Evolutionary conservation across 2,113 vertebrate genomes (phyloP).

Genomic region (Odontophorus gujanensis): DNA sequence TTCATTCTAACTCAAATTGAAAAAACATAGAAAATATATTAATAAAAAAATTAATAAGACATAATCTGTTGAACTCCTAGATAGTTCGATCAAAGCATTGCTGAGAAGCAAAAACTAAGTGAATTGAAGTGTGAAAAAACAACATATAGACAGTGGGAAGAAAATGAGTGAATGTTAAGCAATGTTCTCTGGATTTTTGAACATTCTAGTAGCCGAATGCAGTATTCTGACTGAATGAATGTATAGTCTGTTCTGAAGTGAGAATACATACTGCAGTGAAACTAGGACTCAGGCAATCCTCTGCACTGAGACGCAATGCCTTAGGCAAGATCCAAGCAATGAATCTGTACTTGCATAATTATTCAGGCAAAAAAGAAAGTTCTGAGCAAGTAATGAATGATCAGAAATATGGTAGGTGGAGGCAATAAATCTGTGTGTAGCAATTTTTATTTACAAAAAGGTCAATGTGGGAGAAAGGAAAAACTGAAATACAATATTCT

Average conservation of each 20-base stretch:
- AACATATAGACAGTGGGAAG: not conserved
- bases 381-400: not conserved
- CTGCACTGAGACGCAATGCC: not conserved
- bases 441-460: not conserved
- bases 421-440: not conserved
- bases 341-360: constrained; percentile 9
- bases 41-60: not conserved
- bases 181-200: not conserved
- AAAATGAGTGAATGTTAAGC: not conserved
- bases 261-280: not conserved
- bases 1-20: not conserved
- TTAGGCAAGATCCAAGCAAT: constrained; percentile 53
- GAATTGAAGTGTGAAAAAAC: not conserved
- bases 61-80: not conserved
- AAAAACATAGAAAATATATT: not conserved
- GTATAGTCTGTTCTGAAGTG: not conserved
- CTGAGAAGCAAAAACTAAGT: not conserved
- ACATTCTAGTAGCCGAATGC: not conserved
- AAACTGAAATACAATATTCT: not conserved
- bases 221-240: not conserved
- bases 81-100: not conserved
- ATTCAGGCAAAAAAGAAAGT: constrained; percentile 35
- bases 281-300: not conserved
- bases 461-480: fast-evolving
- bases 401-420: not conserved